A percentile compares a stretch with the other conserved stretches of the same genome.
Evolutionary conservation across 2,797 vertebrate species (phyloP).

Genomic region (Xiphophorus birchmanni): DNA sequence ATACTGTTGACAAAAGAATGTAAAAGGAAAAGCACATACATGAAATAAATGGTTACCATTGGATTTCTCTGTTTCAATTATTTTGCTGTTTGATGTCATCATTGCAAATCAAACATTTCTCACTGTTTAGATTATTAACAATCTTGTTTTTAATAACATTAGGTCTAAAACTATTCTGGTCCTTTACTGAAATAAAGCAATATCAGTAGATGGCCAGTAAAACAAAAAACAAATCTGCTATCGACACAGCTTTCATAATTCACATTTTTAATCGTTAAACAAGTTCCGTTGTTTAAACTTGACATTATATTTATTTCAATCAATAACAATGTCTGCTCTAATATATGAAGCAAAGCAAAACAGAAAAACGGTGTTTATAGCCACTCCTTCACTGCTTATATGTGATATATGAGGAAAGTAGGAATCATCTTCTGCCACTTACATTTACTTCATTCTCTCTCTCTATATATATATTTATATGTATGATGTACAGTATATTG

Average conservation of each 20-base stretch:
- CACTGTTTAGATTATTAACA: not conserved
- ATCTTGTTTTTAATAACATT: not conserved
- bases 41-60: not conserved
- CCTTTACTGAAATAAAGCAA: not conserved
- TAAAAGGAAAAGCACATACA: not conserved
- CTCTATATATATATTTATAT: too few relatives aligned
- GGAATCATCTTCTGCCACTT: not conserved
- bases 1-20: not conserved
- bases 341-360: not conserved
- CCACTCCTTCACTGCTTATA: not conserved
- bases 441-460: not conserved
- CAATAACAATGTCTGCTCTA: not conserved
- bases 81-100: not conserved
- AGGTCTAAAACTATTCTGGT: not conserved
- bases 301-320: not conserved
- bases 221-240: not conserved
- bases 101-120: not conserved
- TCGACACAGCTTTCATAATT: not conserved
- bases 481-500: not conserved
- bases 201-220: not conserved
- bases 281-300: not conserved
- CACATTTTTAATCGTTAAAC: not conserved
- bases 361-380: not conserved
- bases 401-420: not conserved
- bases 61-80: not conserved